phyloP scores from a whole-genome alignment of 2,113 vertebrate species.

The Ramphastos sulfuratus region DNA sequence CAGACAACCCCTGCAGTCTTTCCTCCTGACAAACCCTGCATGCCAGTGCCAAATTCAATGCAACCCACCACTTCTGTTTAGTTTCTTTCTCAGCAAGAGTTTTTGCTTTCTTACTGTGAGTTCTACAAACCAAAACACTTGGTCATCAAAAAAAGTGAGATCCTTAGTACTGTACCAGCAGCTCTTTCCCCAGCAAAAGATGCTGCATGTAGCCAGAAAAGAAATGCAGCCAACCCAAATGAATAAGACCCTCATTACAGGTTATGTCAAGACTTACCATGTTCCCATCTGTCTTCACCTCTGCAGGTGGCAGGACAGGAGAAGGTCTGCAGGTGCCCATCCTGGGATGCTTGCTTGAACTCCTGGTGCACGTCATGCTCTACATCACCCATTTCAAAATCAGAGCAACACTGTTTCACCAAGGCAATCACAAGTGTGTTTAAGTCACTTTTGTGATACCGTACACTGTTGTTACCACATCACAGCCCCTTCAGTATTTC shows the following conservation, averaged over 20 bases:
- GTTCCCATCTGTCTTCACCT: fast-evolving
- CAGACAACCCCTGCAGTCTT: neutral
- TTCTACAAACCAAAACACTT: neutral
- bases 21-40: neutral
- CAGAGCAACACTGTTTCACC: neutral
- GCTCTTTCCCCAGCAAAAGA: neutral
- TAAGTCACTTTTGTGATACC: neutral
- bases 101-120: neutral
- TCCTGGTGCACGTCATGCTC: fast-evolving
- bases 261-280: fast-evolving
- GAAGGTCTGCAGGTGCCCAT: neutral
- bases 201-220: neutral
- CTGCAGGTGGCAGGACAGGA: fast-evolving
- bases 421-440: fast-evolving
- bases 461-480: fast-evolving
- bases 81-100: neutral
- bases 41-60: neutral
- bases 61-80: neutral
- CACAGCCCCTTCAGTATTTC: neutral
- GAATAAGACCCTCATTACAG: fast-evolving
- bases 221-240: fast-evolving
- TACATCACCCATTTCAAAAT: neutral
- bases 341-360: neutral
- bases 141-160: neutral
- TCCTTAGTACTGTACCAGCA: neutral